A percentile compares a stretch with the other conserved stretches of the same genome.
Conservation (phyloP, 2,113 vertebrate genomes). For the Marmota monax region DNA sequence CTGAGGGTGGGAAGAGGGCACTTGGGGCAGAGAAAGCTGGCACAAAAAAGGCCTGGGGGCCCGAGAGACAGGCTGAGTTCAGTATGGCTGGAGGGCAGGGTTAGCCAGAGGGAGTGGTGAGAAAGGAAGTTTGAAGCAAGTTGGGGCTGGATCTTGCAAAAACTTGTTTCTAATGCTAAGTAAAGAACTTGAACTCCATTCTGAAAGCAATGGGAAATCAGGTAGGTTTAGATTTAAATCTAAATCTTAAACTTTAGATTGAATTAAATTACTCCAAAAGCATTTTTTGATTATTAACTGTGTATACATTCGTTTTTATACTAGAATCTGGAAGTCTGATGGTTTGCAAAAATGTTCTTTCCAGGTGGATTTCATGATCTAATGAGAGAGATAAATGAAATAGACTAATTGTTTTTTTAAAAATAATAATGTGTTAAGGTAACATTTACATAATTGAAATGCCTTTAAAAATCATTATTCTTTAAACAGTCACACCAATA, state of each 20-base stretch:
- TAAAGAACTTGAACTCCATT: background rate
- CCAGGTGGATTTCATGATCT: background rate
- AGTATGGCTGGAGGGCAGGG: background rate
- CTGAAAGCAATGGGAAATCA: background rate
- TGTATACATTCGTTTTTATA: background rate
- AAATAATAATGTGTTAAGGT: constrained; percentile 33
- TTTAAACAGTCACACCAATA: background rate
- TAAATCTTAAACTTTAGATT: background rate
- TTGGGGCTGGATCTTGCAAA: constrained; percentile 49
- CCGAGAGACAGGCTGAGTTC: background rate
- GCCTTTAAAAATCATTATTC: background rate
- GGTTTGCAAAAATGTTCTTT: background rate
- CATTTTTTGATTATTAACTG: background rate
- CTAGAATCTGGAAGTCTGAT: constrained; percentile 10
- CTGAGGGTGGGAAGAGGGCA: background rate
- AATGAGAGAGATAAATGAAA: background rate
- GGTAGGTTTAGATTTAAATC: background rate
- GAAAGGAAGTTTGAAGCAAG: constrained; percentile 40
- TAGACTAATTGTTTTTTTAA: background rate
- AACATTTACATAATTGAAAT: constrained; percentile 4
- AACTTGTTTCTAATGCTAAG: constrained; percentile 48
- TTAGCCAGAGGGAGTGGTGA: background rate
- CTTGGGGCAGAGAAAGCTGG: background rate
- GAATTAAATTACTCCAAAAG: constrained; percentile 8
- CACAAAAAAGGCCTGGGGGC: background rate